These are phyloP conservation scores for Alouatta palliata DNA, from an alignment of 2,113 vertebrate genomes.

Conservation along the genomic window DNA sequence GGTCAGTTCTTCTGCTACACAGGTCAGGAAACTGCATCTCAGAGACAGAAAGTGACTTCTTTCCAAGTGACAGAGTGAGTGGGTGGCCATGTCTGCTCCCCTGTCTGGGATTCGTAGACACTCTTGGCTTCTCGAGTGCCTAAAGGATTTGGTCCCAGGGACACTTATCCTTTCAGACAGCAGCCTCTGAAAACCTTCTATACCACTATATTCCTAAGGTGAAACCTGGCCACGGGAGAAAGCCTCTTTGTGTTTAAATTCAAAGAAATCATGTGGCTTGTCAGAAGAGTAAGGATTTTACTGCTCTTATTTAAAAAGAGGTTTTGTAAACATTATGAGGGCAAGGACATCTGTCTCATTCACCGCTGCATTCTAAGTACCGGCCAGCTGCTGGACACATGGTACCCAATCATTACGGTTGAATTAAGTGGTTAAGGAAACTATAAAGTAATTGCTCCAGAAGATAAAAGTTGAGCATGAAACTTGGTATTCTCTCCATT, in stretches of 20 bases:
- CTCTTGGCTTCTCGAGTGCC: background rate
- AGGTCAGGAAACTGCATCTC: background rate
- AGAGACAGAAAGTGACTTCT: background rate
- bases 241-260: background rate
- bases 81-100: background rate
- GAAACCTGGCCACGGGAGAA: background rate
- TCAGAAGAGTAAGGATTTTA: background rate
- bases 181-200: background rate
- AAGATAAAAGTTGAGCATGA: background rate
- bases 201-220: background rate
- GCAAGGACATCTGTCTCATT: background rate
- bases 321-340: background rate
- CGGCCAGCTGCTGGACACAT: background rate
- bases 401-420: background rate
- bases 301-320: background rate
- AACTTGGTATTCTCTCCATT: background rate
- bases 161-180: background rate
- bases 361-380: background rate
- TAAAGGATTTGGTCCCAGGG: background rate
- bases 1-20: background rate
- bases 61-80: background rate
- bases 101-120: background rate
- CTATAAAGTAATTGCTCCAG: background rate
- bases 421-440: background rate
- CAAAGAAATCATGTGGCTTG: background rate